Evolutionary conservation across 2,113 vertebrate species (phyloP).

Genomic region (Hydrolagus affinis): DNA sequence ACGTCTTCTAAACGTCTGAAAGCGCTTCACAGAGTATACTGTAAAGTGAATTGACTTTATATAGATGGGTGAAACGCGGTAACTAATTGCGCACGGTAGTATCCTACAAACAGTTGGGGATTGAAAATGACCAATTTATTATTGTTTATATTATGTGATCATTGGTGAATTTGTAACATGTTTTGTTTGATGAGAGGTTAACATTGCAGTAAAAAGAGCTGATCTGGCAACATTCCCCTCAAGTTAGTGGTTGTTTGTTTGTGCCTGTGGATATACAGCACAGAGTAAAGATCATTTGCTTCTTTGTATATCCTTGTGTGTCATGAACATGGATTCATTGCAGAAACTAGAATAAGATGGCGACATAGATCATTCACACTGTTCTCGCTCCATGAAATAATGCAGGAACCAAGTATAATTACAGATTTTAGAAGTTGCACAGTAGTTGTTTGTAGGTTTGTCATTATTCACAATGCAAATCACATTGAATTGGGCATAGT

Average conservation of each 20-base stretch:
- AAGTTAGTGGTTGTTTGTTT: neutral
- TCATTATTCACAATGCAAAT: constrained; percentile 3
- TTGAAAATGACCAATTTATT: too few relatives aligned
- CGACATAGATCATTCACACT: neutral
- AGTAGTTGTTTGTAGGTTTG: neutral
- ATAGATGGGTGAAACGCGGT: too few relatives aligned
- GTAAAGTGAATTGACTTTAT: too few relatives aligned
- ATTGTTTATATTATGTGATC: constrained; percentile 1
- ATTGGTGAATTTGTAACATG: neutral
- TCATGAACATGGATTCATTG: neutral
- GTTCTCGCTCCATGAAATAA: neutral
- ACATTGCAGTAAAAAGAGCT: neutral
- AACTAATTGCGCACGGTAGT: too few relatives aligned
- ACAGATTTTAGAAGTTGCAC: neutral
- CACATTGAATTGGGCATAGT: neutral
- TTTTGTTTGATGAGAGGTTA: neutral
- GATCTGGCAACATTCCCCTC: neutral
- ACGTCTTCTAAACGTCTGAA: too few relatives aligned
- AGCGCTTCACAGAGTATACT: too few relatives aligned
- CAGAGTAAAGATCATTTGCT: neutral
- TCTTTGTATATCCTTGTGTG: neutral
- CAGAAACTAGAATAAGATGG: neutral
- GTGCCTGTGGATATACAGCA: neutral
- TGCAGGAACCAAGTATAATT: neutral
- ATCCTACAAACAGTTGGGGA: too few relatives aligned